These are phyloP conservation scores for Papilio machaon DNA, from an alignment of 1,140 invertebrate species.

Conservation along the genomic window DNA sequence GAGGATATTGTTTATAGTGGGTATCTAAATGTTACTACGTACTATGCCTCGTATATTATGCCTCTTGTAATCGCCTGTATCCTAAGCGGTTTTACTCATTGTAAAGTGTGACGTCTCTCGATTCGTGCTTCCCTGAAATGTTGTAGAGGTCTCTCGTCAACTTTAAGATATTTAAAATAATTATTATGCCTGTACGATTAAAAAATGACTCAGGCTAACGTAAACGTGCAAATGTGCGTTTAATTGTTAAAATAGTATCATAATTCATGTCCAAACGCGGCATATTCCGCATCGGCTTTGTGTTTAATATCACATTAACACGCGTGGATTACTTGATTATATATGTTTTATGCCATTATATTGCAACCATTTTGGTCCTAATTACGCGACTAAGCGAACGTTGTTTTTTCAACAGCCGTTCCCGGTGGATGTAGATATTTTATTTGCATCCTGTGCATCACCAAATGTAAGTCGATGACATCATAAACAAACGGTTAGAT, in stretches of 20 bases:
- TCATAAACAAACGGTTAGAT: no score
- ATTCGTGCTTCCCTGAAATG: not conserved
- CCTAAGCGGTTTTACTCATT: no score
- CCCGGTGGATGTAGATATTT: no score
- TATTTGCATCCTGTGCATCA: no score
- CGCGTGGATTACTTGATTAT: slow-evolving; percentile 13
- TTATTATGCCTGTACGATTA: not conserved
- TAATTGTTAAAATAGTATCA: not conserved
- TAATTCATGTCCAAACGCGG: not conserved
- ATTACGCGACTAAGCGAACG: not conserved
- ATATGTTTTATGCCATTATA: not conserved
- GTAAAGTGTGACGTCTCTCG: no score
- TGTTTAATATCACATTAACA: slow-evolving; percentile 8
- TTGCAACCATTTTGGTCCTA: not conserved
- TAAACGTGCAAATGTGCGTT: not conserved
- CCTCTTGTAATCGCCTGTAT: no score
- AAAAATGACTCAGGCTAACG: not conserved
- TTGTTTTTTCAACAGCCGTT: not conserved
- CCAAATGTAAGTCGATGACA: no score
- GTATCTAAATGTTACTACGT: no score
- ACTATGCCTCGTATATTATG: no score
- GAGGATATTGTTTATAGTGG: no score
- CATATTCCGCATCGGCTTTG: not conserved
- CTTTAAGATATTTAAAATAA: not conserved
- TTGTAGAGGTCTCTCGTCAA: not conserved